phyloP scores from a whole-genome alignment of 2,888 invertebrate genomes.

The Oegoconia quadripuncta region DNA sequence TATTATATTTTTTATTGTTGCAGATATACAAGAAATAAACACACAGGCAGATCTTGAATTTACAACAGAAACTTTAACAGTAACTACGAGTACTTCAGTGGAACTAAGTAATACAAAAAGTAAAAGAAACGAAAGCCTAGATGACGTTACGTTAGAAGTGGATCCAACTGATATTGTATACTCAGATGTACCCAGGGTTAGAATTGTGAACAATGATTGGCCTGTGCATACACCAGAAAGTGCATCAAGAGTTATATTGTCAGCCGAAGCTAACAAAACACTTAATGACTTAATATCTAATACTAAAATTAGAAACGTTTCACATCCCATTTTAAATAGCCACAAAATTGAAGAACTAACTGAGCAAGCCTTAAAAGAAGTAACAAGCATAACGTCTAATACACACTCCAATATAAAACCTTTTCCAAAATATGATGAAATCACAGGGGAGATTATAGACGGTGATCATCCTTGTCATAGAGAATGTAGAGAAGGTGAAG shows the following conservation, averaged over 20 bases:
- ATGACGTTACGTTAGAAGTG: conserved; percentile 26
- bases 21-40: conserved; percentile 48
- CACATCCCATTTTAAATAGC: too few species aligned
- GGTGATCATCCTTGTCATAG: conserved; percentile 82
- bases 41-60: conserved; percentile 30
- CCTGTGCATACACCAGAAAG: conserved; percentile 43
- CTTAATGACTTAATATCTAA: conserved; percentile 40
- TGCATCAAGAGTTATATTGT: conserved; percentile 59
- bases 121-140: conserved; percentile 21
- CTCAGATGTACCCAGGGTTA: conserved; percentile 28
- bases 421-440: conserved; percentile 63
- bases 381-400: conserved; percentile 29
- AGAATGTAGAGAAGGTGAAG: conserved; percentile 79
- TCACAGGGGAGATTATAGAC: conserved; percentile 61
- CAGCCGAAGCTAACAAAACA: conserved; percentile 35
- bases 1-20: conserved; percentile 24
- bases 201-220: conserved; percentile 32
- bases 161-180: conserved; percentile 20
- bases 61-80: conserved; percentile 9
- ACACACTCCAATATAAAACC: conserved; percentile 44
- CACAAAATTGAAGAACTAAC: conserved; percentile 9
- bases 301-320: conserved; percentile 28
- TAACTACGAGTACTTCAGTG: conserved; percentile 23
- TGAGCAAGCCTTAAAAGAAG: conserved; percentile 34
- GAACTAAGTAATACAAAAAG: conserved; percentile 23